Percentiles rank a stretch among this genome's conserved stretches.
Evolutionary conservation across 2,113 vertebrate species (phyloP).

Genomic region (Corvus moneduloides): DNA sequence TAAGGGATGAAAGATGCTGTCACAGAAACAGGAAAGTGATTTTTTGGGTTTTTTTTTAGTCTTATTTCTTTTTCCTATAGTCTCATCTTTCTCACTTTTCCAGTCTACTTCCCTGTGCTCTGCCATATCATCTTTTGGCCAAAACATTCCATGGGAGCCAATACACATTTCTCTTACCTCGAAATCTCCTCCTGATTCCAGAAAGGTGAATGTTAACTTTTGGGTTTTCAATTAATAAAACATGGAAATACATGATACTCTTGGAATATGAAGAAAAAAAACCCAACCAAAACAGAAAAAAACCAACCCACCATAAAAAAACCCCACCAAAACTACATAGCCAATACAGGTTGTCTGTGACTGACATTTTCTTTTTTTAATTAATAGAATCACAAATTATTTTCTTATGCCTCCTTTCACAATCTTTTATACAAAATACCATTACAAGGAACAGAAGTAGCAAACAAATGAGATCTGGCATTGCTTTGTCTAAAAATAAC

Average conservation of each 20-base stretch:
- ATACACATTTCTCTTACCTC: not conserved
- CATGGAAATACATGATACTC: not conserved
- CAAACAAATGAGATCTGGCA: not conserved
- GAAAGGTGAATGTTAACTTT: not conserved
- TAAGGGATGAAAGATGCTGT: not conserved
- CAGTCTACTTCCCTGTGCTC: not conserved
- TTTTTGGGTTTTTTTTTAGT: not conserved
- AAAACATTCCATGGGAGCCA: not conserved
- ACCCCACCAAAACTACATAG: rapidly evolving
- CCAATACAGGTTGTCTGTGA: not conserved
- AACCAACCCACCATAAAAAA: not conserved
- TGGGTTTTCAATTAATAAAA: not conserved
- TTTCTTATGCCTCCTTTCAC: not conserved
- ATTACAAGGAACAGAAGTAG: not conserved
- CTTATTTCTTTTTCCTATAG: not conserved
- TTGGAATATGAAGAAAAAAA: not conserved
- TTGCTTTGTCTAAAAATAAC: not conserved
- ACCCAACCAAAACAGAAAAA: not conserved
- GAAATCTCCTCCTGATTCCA: not conserved
- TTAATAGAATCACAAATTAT: not conserved
- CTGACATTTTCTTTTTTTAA: not conserved
- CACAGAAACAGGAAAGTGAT: not conserved
- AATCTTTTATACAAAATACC: not conserved
- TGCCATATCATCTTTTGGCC: not conserved
- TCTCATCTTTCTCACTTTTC: not conserved